Base-by-base conservation (phyloP, 1,140 invertebrate genomes). In the Pseudomyrmex dendroicus region DNA sequence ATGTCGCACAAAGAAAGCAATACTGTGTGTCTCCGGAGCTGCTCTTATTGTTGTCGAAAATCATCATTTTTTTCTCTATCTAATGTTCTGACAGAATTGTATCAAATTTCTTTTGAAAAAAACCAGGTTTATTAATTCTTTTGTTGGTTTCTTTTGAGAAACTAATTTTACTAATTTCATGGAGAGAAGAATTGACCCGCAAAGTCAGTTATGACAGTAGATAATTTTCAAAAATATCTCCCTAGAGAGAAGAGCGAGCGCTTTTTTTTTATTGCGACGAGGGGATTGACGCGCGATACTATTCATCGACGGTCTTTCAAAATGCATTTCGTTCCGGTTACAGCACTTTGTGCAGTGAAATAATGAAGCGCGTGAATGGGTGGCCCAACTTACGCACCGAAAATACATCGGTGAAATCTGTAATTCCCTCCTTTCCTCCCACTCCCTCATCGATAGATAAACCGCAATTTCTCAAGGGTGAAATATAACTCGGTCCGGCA, bases 391-490 rank as follows among this genome's bases (percentile, higher is more conserved):
- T 20, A 20, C 59, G 20, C 46, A 17, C 35, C 13, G 12, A 44
- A 35, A 67, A 13, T 2, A 57, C 57, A 46, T 62, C 25, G 68
- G 20, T 46, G 54, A 50, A 35, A 54, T 54, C 68, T 22, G 73
- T 73, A 73, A 63, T 25, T 46, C 50, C 17, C 62, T 25, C 25
- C 25, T 2, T 25, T 3, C 25, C 46, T 35, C 25, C 57, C n/a
- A n/a, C 46, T 12, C 25, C 3, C 46, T 22, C 62, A 56, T 46
- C 63, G 52, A 64, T 56, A 61, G 20, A 46, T 59, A 57, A 77
- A 70, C 15, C 52, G 57, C 68, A 73, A 82, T 73, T 82, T 82
- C 68, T 82, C 78, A 82, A 73, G 78, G 68, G 78, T 74, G 59
- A 46, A 73, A 62, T 73, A 73, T 82, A 73, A 82, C 62, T 82